Evolutionary conservation across 2,113 vertebrate species (phyloP).

Genomic region (Desmodus rotundus): DNA sequence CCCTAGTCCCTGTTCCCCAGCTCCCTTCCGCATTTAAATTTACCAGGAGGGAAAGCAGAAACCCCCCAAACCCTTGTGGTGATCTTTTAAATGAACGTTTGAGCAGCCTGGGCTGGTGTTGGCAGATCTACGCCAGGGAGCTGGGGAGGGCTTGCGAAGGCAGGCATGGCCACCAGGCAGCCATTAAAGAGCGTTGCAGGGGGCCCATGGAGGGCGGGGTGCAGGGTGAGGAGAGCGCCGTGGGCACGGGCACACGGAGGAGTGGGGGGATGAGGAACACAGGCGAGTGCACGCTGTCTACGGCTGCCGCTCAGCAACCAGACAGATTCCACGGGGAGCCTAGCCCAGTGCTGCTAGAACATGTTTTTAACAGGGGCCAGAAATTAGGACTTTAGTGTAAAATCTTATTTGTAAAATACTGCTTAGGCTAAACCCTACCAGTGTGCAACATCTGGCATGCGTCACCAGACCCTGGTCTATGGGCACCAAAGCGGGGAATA

Average conservation of each 20-base stretch:
- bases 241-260: accelerated
- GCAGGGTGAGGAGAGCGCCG: accelerated
- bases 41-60: background rate
- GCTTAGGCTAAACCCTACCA: background rate
- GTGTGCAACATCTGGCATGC: background rate
- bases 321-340: background rate
- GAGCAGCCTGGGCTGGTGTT: background rate
- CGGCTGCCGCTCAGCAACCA: background rate
- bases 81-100: background rate
- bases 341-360: background rate
- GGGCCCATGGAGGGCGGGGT: background rate
- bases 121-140: background rate
- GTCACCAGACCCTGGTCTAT: background rate
- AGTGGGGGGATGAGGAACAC: accelerated
- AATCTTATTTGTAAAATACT: background rate
- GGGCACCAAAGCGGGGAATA: slow-evolving; percentile 43
- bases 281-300: accelerated
- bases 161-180: background rate
- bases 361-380: background rate
- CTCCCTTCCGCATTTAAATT: background rate
- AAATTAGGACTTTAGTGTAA: background rate
- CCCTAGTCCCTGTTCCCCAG: background rate
- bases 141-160: background rate
- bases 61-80: background rate
- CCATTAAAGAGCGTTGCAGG: accelerated